These are phyloP conservation scores for Drosophila paracracens DNA, from an alignment of 2,888 invertebrate genomes.

Conservation along the genomic window DNA sequence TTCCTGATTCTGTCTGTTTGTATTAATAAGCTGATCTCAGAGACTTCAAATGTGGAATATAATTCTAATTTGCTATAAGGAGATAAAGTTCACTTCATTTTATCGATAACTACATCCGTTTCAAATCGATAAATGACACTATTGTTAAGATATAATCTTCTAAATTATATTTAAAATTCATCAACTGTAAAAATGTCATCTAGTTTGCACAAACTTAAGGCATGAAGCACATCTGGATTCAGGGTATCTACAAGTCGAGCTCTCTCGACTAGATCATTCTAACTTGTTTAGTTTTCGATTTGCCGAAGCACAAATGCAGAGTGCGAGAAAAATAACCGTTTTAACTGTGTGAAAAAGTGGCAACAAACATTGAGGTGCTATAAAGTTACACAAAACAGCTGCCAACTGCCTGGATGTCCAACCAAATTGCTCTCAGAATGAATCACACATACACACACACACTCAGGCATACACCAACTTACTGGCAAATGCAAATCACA, in stretches of 20 bases:
- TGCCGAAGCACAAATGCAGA: slow-evolving; percentile 31
- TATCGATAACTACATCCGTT: neutral
- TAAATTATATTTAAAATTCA: neutral
- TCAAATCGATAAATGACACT: neutral
- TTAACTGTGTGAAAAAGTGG: slow-evolving; percentile 70
- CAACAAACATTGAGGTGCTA: slow-evolving; percentile 66
- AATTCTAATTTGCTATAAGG: neutral
- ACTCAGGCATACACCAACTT: neutral
- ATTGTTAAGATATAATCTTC: neutral
- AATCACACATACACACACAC: slow-evolving; percentile 22
- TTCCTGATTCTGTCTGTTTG: neutral
- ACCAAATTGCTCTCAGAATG: slow-evolving; percentile 47
- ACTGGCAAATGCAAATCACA: slow-evolving; percentile 50
- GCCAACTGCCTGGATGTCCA: slow-evolving; percentile 14
- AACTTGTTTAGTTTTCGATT: slow-evolving; percentile 30
- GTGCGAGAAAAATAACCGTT: slow-evolving; percentile 43
- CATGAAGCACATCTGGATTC: neutral
- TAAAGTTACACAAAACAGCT: slow-evolving; percentile 63
- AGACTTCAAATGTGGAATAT: neutral
- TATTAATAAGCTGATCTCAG: neutral
- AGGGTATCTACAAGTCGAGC: neutral
- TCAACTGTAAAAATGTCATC: neutral
- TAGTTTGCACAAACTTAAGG: neutral
- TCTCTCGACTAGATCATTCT: neutral
- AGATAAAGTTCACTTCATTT: neutral